These are phyloP conservation scores for Microctenopoma steveboyesi DNA, from an alignment of 2,797 vertebrate species.

Conservation along the genomic window DNA sequence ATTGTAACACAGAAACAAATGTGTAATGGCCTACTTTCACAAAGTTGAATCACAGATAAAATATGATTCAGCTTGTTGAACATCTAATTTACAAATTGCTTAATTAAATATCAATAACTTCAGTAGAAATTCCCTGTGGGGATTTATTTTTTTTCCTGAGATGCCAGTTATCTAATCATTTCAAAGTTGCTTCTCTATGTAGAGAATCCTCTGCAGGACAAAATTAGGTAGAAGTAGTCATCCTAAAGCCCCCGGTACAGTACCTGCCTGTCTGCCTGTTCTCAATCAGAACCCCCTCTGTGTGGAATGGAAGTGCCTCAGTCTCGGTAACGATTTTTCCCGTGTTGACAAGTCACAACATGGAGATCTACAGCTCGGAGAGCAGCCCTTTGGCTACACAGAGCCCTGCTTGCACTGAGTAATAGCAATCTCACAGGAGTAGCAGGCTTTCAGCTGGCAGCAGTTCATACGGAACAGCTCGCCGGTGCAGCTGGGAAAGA, in stretches of 20 bases:
- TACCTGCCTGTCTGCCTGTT: conserved; percentile 72
- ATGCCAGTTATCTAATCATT: conserved; percentile 36
- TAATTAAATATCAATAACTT: conserved; percentile 9
- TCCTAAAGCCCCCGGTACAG: conserved; percentile 58
- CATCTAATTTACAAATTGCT: conserved; percentile 10
- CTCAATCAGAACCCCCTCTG: conserved; percentile 75
- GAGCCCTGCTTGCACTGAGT: conserved; percentile 83
- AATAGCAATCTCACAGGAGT: conserved; percentile 86
- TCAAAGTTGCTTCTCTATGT: conserved; percentile 28
- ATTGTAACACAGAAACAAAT: conserved; percentile 2
- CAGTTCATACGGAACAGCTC: conserved; percentile 86
- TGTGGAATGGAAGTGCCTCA: conserved; percentile 81
- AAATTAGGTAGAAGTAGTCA: conserved; percentile 35
- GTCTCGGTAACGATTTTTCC: conserved; percentile 84
- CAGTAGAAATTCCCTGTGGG: not conserved
- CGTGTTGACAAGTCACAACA: conserved; percentile 88
- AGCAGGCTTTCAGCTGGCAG: conserved; percentile 86
- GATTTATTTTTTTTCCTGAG: conserved; percentile 10
- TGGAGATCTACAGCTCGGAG: conserved; percentile 86
- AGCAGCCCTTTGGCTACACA: conserved; percentile 85
- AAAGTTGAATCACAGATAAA: conserved; percentile 2
- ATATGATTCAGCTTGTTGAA: not conserved
- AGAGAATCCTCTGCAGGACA: conserved; percentile 40
- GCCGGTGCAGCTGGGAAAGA: conserved; percentile 85
- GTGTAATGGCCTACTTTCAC: conserved; percentile 11